phyloP scores from a whole-genome alignment of 2,113 vertebrate genomes.

The Cephalopholis sonnerati region DNA sequence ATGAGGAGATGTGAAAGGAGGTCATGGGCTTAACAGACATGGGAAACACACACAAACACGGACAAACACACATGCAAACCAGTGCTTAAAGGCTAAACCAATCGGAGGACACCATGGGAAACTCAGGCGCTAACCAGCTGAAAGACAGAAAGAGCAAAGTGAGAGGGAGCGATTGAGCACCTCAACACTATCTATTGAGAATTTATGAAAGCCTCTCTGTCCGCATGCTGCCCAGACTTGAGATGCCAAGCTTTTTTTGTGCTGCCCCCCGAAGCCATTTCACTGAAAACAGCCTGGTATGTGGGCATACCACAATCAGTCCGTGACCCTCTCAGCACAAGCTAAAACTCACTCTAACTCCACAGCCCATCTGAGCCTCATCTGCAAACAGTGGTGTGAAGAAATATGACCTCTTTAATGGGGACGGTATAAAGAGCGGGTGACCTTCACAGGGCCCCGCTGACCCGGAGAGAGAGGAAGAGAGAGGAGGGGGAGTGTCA shows the following conservation, averaged over 20 bases:
- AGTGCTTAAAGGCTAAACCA: constrained; percentile 54
- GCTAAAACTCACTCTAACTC: constrained; percentile 32
- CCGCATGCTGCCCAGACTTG: constrained; percentile 57
- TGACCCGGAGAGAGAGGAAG: constrained; percentile 55
- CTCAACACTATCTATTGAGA: constrained; percentile 73
- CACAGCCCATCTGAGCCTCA: constrained; percentile 28
- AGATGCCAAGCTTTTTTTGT: constrained; percentile 86
- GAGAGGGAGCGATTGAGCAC: constrained; percentile 56
- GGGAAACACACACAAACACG: constrained; percentile 52
- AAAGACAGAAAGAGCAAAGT: constrained; percentile 49
- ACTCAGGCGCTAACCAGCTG: constrained; percentile 41
- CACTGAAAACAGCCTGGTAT: constrained; percentile 87
- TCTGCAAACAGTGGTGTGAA: constrained; percentile 23
- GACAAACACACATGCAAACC: constrained; percentile 56
- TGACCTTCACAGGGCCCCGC: constrained; percentile 58
- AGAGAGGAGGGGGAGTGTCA: constrained; percentile 45
- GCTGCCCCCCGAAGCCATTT: constrained; percentile 84
- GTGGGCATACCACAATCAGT: constrained; percentile 73
- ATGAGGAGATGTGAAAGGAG: constrained; percentile 73
- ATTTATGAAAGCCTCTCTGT: constrained; percentile 88
- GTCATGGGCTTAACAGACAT: constrained; percentile 70
- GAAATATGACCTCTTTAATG: constrained; percentile 70
- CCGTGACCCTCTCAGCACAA: constrained; percentile 31
- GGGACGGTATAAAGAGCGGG: constrained; percentile 46
- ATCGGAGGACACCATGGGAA: constrained; percentile 69